These are phyloP conservation scores for Blera fallax DNA, from an alignment of 2,888 invertebrate genomes.

Conservation along the genomic window DNA sequence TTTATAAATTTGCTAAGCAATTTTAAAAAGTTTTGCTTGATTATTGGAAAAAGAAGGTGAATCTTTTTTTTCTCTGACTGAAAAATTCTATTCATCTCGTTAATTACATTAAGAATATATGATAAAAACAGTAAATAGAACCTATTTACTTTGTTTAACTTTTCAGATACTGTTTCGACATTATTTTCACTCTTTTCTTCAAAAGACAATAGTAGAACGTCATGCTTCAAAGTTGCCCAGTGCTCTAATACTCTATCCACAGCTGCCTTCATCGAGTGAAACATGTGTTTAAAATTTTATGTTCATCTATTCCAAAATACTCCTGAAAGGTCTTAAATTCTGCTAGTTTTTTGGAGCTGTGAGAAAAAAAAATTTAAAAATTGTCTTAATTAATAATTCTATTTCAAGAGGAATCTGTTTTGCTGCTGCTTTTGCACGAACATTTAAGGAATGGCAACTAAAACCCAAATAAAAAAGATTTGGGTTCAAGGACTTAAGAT, in stretches of 20 bases:
- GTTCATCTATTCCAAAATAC: neutral
- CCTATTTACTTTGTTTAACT: neutral
- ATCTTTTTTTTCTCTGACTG: slow-evolving; percentile 27
- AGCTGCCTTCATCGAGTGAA: too few relatives aligned
- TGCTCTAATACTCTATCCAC: too few relatives aligned
- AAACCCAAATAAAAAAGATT: slow-evolving; percentile 75
- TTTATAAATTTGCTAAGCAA: slow-evolving; percentile 21
- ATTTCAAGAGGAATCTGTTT: slow-evolving; percentile 8
- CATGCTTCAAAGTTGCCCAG: neutral
- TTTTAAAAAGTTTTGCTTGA: slow-evolving; percentile 10
- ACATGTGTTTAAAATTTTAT: too few relatives aligned
- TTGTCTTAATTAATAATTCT: slow-evolving; percentile 3
- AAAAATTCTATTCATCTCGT: slow-evolving; percentile 32
- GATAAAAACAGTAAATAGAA: slow-evolving; percentile 28
- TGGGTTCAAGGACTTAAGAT: slow-evolving; percentile 68
- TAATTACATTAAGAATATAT: slow-evolving; percentile 13
- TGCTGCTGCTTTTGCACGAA: slow-evolving; percentile 42
- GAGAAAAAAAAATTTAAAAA: slow-evolving; percentile 53
- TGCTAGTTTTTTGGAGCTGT: slow-evolving; percentile 30
- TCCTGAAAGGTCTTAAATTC: slow-evolving; percentile 51
- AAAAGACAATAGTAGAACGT: slow-evolving; percentile 11
- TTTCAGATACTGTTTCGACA: slow-evolving; percentile 2
- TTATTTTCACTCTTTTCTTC: slow-evolving; percentile 7
- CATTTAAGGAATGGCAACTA: slow-evolving; percentile 73
- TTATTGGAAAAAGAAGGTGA: slow-evolving; percentile 2